Evolutionary conservation across 1,140 invertebrate genomes (phyloP).

Genomic region (Augochlora pura): DNA sequence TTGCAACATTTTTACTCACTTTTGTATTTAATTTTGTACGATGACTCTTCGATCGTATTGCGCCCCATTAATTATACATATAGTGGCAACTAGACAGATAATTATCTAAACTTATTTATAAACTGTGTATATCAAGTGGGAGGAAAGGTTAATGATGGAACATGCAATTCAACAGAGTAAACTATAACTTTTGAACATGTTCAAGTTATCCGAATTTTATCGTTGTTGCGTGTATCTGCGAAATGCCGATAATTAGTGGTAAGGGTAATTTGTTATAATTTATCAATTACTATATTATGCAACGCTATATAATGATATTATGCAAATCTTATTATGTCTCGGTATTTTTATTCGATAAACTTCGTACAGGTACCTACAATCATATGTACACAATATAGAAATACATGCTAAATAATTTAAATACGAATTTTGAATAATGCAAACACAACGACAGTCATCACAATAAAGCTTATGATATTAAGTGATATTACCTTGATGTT

Average conservation of each 20-base stretch:
- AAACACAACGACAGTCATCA: conserved; percentile 12
- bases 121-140: background rate
- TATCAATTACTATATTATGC: conserved; percentile 23
- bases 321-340: conserved; percentile 43
- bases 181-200: background rate
- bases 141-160: background rate
- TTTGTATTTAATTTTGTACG: conserved; percentile 38
- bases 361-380: conserved; percentile 43
- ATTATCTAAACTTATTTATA: conserved; percentile 21
- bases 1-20: conserved; percentile 24
- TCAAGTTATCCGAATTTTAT: background rate
- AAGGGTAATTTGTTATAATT: conserved; percentile 36
- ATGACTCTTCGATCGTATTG: background rate
- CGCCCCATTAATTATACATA: background rate
- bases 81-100: background rate
- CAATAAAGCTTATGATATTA: conserved; percentile 33
- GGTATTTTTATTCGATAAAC: conserved; percentile 51
- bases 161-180: background rate
- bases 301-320: too few relatives aligned
- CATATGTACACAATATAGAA: conserved; percentile 50
- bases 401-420: conserved; percentile 44
- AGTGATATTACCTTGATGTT: conserved; percentile 21
- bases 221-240: background rate
- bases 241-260: background rate
- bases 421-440: conserved; percentile 32